These are phyloP conservation scores for Diadegma fenestrale DNA, from an alignment of 2,888 invertebrate species.

Conservation along the genomic window DNA sequence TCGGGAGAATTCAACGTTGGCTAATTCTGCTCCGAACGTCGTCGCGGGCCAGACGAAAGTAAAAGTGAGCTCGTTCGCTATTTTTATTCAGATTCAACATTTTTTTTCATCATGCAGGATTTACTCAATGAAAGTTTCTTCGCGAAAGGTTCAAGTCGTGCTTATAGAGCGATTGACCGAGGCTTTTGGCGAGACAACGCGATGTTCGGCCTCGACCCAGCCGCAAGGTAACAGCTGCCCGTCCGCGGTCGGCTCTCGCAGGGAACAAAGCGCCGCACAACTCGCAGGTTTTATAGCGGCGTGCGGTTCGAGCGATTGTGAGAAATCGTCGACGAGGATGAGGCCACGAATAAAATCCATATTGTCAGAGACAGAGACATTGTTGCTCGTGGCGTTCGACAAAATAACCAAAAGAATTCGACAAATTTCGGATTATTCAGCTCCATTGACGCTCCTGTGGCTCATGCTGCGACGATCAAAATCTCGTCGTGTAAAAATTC, in stretches of 20 bases:
- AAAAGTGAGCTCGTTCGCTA: background rate
- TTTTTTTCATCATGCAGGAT: background rate
- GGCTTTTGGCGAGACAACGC: constrained; percentile 35
- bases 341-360: background rate
- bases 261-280: constrained; percentile 56
- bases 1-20: background rate
- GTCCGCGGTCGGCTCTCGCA: constrained; percentile 43
- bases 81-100: constrained; percentile 1
- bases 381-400: background rate
- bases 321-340: background rate
- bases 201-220: constrained; percentile 46
- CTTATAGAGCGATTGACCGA: background rate
- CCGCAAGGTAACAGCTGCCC: constrained; percentile 61
- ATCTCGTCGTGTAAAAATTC: background rate
- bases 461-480: background rate
- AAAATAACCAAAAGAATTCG: background rate
- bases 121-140: background rate
- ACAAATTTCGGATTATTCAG: background rate
- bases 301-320: constrained; percentile 17
- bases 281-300: constrained; percentile 32
- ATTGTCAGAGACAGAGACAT: no score
- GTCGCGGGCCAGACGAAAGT: background rate
- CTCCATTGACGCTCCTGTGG: background rate
- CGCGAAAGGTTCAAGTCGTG: background rate
- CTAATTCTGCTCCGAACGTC: background rate